phyloP scores from a whole-genome alignment of 92 coral and sea anemone genomes.

The Zoanthus solanderi region DNA sequence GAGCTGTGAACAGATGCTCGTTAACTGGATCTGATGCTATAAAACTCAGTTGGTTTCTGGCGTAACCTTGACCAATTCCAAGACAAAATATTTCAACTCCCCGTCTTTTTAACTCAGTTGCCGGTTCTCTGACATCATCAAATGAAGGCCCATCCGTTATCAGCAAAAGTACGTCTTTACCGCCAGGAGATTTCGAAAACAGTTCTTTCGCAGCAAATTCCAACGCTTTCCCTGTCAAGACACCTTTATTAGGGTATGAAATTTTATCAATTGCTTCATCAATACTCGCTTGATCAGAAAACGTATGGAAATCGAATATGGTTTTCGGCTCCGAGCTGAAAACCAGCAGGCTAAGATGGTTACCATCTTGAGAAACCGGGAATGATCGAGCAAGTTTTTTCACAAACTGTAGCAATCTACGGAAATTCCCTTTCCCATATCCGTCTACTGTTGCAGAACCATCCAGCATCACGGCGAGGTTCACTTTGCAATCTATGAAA shows the following conservation, averaged over 20 bases:
- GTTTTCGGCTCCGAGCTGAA: constrained; percentile 91
- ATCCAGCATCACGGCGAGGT: constrained; percentile 91
- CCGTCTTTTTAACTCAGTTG: constrained; percentile 79
- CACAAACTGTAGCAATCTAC: constrained; percentile 83
- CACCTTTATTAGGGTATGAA: constrained; percentile 78
- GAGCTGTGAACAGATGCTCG: constrained; percentile 81
- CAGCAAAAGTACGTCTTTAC: constrained; percentile 78
- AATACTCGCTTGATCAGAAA: constrained; percentile 78
- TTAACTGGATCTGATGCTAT: constrained; percentile 82
- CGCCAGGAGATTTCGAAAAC: constrained; percentile 69
- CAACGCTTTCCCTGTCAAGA: constrained; percentile 84
- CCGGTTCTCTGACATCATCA: constrained; percentile 88
- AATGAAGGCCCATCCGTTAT: constrained; percentile 93
- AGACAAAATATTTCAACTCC: constrained; percentile 90
- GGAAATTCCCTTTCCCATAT: constrained; percentile 59
- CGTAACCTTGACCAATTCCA: constrained; percentile 84
- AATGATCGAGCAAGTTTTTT: constrained; percentile 83
- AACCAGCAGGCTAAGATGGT: constrained; percentile 89
- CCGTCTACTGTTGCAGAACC: constrained; percentile 85
- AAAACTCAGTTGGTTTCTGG: constrained; percentile 73
- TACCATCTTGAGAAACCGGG: constrained; percentile 78
- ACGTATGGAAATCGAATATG: constrained; percentile 80
- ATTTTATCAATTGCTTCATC: constrained; percentile 92
- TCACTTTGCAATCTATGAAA: constrained; percentile 76
- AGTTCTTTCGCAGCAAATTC: constrained; percentile 76